A percentile compares a stretch with the other conserved stretches of the same genome.
Conservation (phyloP, 1,140 invertebrate species). For the Atta cephalotes region DNA sequence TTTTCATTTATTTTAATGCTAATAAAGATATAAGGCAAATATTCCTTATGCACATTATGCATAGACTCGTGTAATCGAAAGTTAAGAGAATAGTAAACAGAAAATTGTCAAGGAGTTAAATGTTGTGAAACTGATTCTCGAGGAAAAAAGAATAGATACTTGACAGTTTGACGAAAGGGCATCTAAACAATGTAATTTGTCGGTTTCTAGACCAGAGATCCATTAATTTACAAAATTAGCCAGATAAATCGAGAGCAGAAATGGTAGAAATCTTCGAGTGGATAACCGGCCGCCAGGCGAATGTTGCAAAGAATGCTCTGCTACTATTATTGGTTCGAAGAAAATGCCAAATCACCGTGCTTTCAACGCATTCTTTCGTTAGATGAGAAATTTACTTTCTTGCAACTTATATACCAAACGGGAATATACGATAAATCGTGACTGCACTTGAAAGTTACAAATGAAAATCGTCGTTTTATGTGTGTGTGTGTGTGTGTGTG, state of each 20-base stretch:
- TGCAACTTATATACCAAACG: conserved; percentile 36
- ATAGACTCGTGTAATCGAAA: neutral
- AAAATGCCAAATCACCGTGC: conserved; percentile 63
- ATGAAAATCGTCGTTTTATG: conserved; percentile 24
- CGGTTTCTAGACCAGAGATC: conserved; percentile 40
- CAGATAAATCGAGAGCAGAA: conserved; percentile 69
- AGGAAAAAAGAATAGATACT: conserved; percentile 29
- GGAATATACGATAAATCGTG: conserved; percentile 48
- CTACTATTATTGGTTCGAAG: conserved; percentile 54
- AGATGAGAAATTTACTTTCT: conserved; percentile 63
- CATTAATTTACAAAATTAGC: conserved; percentile 77
- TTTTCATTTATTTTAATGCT: neutral
- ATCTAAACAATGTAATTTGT: conserved; percentile 71
- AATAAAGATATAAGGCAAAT: conserved; percentile 11
- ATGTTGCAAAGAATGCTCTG: conserved; percentile 52
- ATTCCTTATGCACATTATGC: neutral
- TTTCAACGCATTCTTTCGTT: conserved; percentile 55
- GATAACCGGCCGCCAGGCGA: conserved; percentile 46
- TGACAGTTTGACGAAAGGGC: conserved; percentile 21
- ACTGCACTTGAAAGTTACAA: conserved; percentile 46
- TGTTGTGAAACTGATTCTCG: neutral
- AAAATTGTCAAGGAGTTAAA: conserved; percentile 12
- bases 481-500: no score
- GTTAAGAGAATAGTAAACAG: conserved; percentile 28
- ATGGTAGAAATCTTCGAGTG: conserved; percentile 44